A percentile compares a stretch with the other conserved stretches of the same genome.
Evolutionary conservation across 2,113 vertebrate genomes (phyloP).

Genomic region (rat (Rattus norvegicus)): DNA sequence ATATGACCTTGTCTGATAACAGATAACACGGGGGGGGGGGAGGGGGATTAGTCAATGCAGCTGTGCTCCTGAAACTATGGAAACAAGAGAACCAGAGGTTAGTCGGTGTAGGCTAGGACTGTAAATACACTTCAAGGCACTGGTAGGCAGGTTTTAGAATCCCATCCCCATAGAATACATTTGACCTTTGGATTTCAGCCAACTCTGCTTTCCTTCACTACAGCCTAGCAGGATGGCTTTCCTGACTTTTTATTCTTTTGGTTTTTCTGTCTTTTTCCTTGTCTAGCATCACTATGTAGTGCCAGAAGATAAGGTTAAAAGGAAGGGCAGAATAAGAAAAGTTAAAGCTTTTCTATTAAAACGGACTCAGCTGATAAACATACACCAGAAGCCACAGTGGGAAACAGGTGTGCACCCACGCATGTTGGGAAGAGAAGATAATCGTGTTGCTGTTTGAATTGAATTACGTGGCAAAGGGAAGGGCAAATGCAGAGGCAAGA

Average conservation of each 20-base stretch:
- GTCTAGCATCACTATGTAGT: background rate
- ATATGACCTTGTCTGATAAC: slow-evolving; percentile 58
- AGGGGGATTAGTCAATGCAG: slow-evolving; percentile 35
- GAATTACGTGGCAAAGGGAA: slow-evolving; percentile 41
- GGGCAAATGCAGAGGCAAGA: slow-evolving; percentile 45
- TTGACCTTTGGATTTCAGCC: slow-evolving; percentile 73
- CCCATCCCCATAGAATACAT: slow-evolving; percentile 55
- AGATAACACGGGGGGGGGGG: slow-evolving; percentile 29
- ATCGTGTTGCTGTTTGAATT: slow-evolving; percentile 54
- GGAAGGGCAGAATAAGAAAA: slow-evolving; percentile 42
- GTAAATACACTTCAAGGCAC: slow-evolving; percentile 43
- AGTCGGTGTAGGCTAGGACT: slow-evolving; percentile 32
- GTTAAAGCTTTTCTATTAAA: background rate
- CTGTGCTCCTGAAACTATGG: slow-evolving; percentile 37
- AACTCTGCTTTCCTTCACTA: slow-evolving; percentile 58
- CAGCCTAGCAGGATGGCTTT: slow-evolving; percentile 61
- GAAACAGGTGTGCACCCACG: background rate
- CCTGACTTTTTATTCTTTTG: slow-evolving; percentile 46
- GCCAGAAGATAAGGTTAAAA: background rate
- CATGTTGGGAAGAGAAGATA: background rate
- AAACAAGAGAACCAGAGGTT: slow-evolving; percentile 36
- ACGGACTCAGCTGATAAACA: background rate
- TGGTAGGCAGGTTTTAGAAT: slow-evolving; percentile 69
- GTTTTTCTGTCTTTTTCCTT: slow-evolving; percentile 43
- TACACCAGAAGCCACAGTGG: background rate